Percentiles rank a stretch among this genome's conserved stretches.
Conservation (phyloP, 2,113 vertebrate genomes). For the Percopsis transmontana region DNA sequence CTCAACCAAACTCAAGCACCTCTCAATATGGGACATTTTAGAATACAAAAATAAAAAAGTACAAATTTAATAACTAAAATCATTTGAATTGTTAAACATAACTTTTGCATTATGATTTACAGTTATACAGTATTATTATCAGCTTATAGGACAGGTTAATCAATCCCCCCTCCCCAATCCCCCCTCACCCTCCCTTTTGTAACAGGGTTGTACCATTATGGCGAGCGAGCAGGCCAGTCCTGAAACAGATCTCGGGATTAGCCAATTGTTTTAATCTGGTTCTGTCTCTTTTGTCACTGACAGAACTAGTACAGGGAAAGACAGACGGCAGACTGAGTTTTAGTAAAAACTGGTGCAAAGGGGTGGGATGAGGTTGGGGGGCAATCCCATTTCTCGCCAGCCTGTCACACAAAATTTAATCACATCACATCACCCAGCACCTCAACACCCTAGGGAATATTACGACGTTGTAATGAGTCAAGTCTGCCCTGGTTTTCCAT, state of each 20-base stretch:
- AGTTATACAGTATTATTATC: too few relatives aligned
- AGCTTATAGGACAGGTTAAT: neutral
- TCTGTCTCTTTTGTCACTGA: slow-evolving; percentile 29
- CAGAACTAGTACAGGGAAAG: slow-evolving; percentile 32
- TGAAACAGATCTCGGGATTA: slow-evolving; percentile 60
- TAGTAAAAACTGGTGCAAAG: slow-evolving; percentile 18
- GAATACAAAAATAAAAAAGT: too few relatives aligned
- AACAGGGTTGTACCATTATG: neutral
- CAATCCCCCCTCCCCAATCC: neutral
- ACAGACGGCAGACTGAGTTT: slow-evolving; percentile 58
- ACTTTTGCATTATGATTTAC: too few relatives aligned
- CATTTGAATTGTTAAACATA: too few relatives aligned
- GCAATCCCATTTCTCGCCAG: neutral
- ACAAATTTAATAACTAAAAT: too few relatives aligned
- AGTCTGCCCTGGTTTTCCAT: neutral
- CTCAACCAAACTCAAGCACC: too few relatives aligned
- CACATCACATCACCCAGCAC: neutral
- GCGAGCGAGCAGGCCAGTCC: neutral
- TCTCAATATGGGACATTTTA: too few relatives aligned
- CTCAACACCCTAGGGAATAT: neutral
- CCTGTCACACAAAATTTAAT: slow-evolving; percentile 4
- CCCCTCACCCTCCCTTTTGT: neutral
- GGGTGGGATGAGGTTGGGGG: neutral
- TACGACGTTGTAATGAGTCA: neutral
- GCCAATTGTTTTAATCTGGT: slow-evolving; percentile 58